Conservation (phyloP, 2,113 vertebrate species). For the Aegypius monachus region DNA sequence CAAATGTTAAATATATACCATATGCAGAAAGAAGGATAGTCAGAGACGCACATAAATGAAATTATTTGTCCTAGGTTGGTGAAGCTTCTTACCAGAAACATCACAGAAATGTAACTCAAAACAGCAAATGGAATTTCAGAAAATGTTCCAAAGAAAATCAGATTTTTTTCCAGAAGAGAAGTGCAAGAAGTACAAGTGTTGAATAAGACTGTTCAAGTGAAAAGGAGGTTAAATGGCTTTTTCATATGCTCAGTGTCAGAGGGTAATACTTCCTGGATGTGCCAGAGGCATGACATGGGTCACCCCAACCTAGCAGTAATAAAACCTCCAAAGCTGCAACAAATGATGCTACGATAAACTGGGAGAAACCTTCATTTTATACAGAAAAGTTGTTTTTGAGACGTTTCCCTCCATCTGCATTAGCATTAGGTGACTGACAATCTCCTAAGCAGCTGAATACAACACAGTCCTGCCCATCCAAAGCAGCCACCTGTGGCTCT, state of each 20-base stretch:
- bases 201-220: neutral
- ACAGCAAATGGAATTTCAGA: neutral
- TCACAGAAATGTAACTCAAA: neutral
- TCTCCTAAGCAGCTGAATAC: neutral
- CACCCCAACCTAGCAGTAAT: neutral
- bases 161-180: neutral
- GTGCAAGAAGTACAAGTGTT: neutral
- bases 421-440: neutral
- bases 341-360: neutral
- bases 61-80: neutral
- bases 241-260: neutral
- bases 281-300: neutral
- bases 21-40: neutral
- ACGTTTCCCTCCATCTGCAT: neutral
- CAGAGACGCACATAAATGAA: neutral
- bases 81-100: neutral
- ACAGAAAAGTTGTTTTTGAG: neutral
- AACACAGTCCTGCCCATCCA: neutral
- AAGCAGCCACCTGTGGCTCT: neutral
- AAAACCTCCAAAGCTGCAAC: neutral
- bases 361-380: neutral
- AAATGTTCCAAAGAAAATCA: neutral
- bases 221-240: neutral
- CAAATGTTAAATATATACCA: neutral
- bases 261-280: neutral